Evolutionary conservation across 1,140 invertebrate species (phyloP).

Genomic region (Chironomus tepperi): DNA sequence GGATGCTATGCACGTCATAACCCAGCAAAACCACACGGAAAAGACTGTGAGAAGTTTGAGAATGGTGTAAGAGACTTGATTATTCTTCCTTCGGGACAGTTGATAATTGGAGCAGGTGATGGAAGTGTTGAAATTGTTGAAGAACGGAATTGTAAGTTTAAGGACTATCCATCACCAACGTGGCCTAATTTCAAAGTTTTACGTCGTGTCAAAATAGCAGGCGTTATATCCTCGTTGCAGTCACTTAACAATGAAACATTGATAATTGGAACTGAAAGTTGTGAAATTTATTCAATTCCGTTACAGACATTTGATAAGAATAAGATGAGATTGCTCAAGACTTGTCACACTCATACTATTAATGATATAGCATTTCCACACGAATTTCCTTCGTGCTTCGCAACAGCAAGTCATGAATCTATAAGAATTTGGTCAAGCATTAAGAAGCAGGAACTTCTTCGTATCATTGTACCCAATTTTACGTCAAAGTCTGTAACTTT

Average conservation of each 20-base stretch:
- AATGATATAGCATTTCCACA: constrained; percentile 75
- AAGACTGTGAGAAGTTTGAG: constrained; percentile 38
- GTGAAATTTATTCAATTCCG: constrained; percentile 75
- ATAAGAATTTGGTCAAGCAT: constrained; percentile 75
- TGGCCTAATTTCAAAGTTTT: constrained; percentile 50
- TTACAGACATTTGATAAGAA: constrained; percentile 52
- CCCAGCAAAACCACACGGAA: constrained; percentile 34
- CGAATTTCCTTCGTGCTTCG: constrained; percentile 75
- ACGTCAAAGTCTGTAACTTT: constrained; percentile 70
- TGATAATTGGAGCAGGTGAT: constrained; percentile 75
- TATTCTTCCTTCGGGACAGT: constrained; percentile 45
- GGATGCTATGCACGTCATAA: constrained; percentile 52
- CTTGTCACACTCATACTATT: constrained; percentile 71
- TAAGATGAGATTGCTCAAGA: constrained; percentile 54
- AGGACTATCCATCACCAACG: constrained; percentile 43
- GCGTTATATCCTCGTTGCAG: constrained; percentile 55
- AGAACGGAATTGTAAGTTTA: constrained; percentile 47
- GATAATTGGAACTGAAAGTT: constrained; percentile 62
- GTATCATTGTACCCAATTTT: constrained; percentile 79
- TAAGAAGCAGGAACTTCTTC: constrained; percentile 66
- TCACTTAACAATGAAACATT: constrained; percentile 47
- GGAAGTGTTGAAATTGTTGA: constrained; percentile 65
- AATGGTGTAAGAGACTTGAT: constrained; percentile 59
- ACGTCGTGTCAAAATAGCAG: constrained; percentile 49
- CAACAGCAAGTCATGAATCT: constrained; percentile 71